A percentile compares a stretch with the other conserved stretches of the same genome.
Conservation (phyloP, 2,797 vertebrate genomes). For the Halcyon chelicuti region DNA sequence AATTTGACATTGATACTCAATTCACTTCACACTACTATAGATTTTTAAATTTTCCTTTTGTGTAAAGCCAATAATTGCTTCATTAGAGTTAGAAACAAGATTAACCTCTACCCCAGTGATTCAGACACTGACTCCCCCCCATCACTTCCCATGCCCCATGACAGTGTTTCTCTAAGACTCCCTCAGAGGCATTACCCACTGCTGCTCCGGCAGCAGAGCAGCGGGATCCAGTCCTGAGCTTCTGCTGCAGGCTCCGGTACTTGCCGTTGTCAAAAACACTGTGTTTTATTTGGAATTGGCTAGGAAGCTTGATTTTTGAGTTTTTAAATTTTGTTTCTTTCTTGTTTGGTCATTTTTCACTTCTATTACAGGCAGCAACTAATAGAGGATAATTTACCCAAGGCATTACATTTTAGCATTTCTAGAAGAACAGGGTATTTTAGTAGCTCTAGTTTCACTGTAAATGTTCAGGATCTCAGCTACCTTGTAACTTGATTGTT, state of each 20-base stretch:
- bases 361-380: not conserved
- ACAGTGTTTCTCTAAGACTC: not conserved
- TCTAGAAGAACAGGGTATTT: not conserved
- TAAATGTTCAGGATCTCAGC: no score
- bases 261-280: not conserved
- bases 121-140: not conserved
- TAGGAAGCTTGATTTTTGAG: not conserved
- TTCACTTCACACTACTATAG: not conserved
- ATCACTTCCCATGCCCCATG: fast-evolving
- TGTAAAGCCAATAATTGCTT: not conserved
- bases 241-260: not conserved
- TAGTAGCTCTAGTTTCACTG: not conserved
- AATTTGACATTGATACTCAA: not conserved
- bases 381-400: not conserved
- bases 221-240: not conserved
- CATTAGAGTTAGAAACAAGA: not conserved
- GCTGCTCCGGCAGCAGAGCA: not conserved
- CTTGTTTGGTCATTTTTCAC: not conserved
- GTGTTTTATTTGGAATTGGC: not conserved
- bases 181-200: not conserved
- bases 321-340: not conserved
- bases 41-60: not conserved
- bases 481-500: not conserved
- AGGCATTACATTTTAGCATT: not conserved
- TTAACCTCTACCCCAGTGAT: not conserved